Percentiles rank a stretch among this genome's conserved stretches.
Conservation (phyloP, 2,888 invertebrate genomes). For the Aporophyla nigra region DNA sequence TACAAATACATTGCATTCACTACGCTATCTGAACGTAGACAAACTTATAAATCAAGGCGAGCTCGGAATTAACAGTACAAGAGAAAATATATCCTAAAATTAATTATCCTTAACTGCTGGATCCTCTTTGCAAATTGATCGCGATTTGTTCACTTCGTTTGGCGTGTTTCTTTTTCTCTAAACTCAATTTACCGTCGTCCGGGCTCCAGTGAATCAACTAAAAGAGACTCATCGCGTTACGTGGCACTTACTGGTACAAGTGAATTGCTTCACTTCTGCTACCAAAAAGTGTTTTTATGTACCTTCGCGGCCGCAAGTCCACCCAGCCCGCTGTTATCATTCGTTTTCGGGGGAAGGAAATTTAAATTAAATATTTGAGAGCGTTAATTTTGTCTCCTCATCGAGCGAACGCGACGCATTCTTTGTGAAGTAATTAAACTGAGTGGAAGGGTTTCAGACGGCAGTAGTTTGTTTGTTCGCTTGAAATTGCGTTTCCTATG, state of each 20-base stretch:
- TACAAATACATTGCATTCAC: conserved; percentile 56
- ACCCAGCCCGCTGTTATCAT: conserved; percentile 86
- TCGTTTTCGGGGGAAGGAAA: conserved; percentile 88
- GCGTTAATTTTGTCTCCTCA: conserved; percentile 91
- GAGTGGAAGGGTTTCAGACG: conserved; percentile 90
- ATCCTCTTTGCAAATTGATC: conserved; percentile 79
- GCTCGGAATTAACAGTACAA: conserved; percentile 56
- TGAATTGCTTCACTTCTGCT: conserved; percentile 82
- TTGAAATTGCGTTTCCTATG: conserved; percentile 90
- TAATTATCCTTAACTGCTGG: conserved; percentile 73
- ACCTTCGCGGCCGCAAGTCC: conserved; percentile 78
- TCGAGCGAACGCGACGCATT: conserved; percentile 90
- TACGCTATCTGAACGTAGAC: conserved; percentile 43
- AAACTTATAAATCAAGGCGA: conserved; percentile 59
- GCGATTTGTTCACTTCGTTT: conserved; percentile 82
- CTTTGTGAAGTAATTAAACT: conserved; percentile 91
- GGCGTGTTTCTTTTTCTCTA: conserved; percentile 80
- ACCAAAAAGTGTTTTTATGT: conserved; percentile 78
- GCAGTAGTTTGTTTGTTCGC: conserved; percentile 90
- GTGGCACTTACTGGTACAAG: conserved; percentile 82
- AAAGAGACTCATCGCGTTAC: conserved; percentile 84
- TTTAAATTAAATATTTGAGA: conserved; percentile 91
- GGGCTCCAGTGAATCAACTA: conserved; percentile 79
- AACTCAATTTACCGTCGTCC: conserved; percentile 80
- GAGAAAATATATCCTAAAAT: conserved; percentile 68